Conservation (phyloP, 2,113 vertebrate species). For the Microcebus tavaratra region DNA sequence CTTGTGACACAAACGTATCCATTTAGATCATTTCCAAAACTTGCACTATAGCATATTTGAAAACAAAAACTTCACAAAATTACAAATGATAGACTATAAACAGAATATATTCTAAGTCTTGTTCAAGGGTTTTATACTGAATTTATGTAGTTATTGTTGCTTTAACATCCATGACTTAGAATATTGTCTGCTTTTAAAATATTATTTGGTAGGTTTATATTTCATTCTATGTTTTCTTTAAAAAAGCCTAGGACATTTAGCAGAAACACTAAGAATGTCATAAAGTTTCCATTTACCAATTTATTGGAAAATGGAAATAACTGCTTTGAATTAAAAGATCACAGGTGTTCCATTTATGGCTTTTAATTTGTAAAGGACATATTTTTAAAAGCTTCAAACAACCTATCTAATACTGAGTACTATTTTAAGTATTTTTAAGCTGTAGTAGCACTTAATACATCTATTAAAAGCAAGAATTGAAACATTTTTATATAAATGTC, state of each 20-base stretch:
- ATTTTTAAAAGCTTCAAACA: constrained; percentile 3
- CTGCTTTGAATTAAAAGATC: constrained; percentile 70
- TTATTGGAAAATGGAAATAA: constrained; percentile 72
- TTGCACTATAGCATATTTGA: neutral
- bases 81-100: neutral
- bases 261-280: constrained; percentile 48
- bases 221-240: constrained; percentile 73
- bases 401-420: neutral
- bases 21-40: constrained; percentile 34
- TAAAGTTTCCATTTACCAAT: constrained; percentile 65
- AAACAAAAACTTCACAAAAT: neutral
- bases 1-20: neutral
- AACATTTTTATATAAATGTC: constrained; percentile 13
- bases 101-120: neutral
- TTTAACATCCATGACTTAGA: constrained; percentile 28
- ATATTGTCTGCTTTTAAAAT: constrained; percentile 60
- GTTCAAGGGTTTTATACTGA: neutral
- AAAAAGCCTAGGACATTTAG: constrained; percentile 68
- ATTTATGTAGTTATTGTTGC: neutral
- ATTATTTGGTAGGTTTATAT: constrained; percentile 17
- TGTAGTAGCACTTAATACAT: neutral
- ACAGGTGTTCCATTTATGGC: constrained; percentile 31
- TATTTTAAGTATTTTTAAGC: neutral
- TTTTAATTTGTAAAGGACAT: constrained; percentile 58
- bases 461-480: neutral